Evolutionary conservation across 2,888 invertebrate genomes (phyloP), one percentile per base, ranked within the genome.

Genomic region (Drosophila mettleri): DNA sequence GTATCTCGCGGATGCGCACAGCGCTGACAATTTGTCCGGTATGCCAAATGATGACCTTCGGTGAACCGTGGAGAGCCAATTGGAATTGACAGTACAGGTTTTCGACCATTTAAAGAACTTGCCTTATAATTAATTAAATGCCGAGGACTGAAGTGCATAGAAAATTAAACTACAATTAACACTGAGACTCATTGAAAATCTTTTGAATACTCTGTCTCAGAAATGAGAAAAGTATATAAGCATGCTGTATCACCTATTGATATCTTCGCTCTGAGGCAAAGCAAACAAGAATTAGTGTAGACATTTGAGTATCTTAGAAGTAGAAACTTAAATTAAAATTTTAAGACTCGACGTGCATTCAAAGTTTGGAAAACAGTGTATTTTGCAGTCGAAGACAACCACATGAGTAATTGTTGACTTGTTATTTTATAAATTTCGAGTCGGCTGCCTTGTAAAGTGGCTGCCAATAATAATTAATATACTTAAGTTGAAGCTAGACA

Each of bases 401-500:
- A 22, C 18, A 9, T 64, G 27, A 49, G 22, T 14, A 14, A 10
- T 8, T 41, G 20, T 20, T 12, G n/a, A n/a, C 20, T 41, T 63
- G 39, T 41, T 60, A 5, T 68, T 58, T 62, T 57, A 45, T 64
- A 49, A 49, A 59, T 57, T 55, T 34, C 31, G 58, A 20, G 20
- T 33, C 27, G 57, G 62, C 73, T 62, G 55, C 39, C 58, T 70
- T 68, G 68, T 84, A 71, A 81, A 78, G 57, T 64, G 74, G 51
- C 85, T 81, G 81, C 69, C 85, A 75, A 85, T 81, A 81, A 63
- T 84, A 72, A 82, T 82, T 84, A 87, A 85, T 87, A 81, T 78
- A 63, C 63, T 66, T 74, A 64, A 68, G 36, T 36, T 60, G 54
- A 57, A 54, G 73, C 77, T 63, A 58, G 62, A 57, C 69, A 66